Evolutionary conservation across 2,888 invertebrate genomes (phyloP).

Genomic region (Dicycla oo): DNA sequence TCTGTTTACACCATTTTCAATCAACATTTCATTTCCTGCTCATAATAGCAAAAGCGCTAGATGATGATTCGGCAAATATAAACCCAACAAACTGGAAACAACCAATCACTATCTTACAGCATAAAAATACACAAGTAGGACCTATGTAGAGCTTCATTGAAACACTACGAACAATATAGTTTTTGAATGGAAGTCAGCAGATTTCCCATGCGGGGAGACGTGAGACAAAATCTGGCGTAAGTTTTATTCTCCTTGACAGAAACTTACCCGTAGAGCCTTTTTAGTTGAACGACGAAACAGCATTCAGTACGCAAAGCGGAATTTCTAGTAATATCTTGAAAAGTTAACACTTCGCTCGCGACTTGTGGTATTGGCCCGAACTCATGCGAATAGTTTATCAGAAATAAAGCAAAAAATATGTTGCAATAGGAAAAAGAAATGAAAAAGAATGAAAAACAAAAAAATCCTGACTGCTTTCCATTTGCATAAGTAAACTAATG

Average conservation of each 20-base stretch:
- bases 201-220: conserved; percentile 66
- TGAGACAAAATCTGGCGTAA: conserved; percentile 67
- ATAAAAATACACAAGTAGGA: conserved; percentile 33
- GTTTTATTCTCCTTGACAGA: conserved; percentile 68
- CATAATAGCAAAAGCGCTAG: conserved; percentile 34
- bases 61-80: conserved; percentile 39
- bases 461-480: neutral
- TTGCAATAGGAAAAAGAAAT: neutral
- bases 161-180: conserved; percentile 58
- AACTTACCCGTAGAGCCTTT: conserved; percentile 65
- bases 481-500: neutral
- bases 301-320: conserved; percentile 61
- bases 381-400: conserved; percentile 30
- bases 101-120: conserved; percentile 8
- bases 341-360: conserved; percentile 61
- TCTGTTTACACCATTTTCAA: conserved; percentile 40
- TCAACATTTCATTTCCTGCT: conserved; percentile 47
- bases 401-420: conserved; percentile 21
- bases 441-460: conserved; percentile 21
- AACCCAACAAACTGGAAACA: conserved; percentile 42
- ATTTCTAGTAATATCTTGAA: conserved; percentile 64
- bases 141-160: conserved; percentile 53
- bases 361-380: conserved; percentile 33
- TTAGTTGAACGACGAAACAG: conserved; percentile 66
- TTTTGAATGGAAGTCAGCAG: conserved; percentile 66